Evolutionary conservation across 2,888 invertebrate genomes (phyloP), one percentile per base, ranked within the genome.

Genomic region (Hemaris fuciformis): DNA sequence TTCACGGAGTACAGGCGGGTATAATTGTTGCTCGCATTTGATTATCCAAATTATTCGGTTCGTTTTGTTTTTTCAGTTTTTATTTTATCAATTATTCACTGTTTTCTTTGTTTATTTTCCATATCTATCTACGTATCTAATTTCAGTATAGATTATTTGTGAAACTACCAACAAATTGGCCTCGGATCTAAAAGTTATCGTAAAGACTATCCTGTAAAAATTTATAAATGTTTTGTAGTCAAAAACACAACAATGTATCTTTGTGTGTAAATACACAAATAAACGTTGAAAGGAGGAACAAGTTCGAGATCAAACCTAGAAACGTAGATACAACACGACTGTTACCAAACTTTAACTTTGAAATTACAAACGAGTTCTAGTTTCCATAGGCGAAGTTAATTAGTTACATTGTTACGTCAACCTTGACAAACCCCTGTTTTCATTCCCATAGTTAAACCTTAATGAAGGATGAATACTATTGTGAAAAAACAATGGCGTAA

Each of bases 391-490:
- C 60, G 64, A 77, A 76, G 75, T 72, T 82, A 81, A 85, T 86
- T 85, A 80, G 74, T 70, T 68, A 77, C 75, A 83, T 83, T 84
- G 83, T 84, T 79, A 74, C 66, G 67, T 74, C 76, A 80, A 83
- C 85, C 84, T 86, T 81, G 80, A 64, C 71, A 68, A 72, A n/a
- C n/a, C 74, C 69, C 68, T 41, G 27, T 76, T 77, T 79, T 79
- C 76, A 75, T 81, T 82, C 76, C 70, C 80, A 81, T 67, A 72
- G 71, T 68, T 64, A 79, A 71, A 75, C 77, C 75, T 80, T 69
- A 62, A 63, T 15, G 73, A 81, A 81, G 81, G 79, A 76, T 78
- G 70, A 67, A 68, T 62, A 66, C 74, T 66, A 79, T 77, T 80
- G 77, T 77, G 63, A 66, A 61, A 68, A 72, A 74, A 77, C 76